Evolutionary conservation across 2,888 invertebrate species (phyloP), one percentile per base, ranked within the genome.

Genomic region (Amorpha juglandis): DNA sequence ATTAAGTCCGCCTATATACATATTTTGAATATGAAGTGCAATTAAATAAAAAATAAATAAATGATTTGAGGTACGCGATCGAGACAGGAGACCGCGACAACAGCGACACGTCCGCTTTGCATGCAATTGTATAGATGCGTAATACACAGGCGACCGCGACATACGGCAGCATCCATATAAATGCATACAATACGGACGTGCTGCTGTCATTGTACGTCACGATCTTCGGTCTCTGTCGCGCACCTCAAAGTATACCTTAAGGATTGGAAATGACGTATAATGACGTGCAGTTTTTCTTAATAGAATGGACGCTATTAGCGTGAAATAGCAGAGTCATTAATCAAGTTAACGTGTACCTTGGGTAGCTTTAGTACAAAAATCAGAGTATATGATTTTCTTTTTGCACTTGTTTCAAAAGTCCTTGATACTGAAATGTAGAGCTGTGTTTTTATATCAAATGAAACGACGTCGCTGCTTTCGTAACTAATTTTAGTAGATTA

Each of bases 281-380:
- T 58, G 58, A 58, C 58, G 38, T 16, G 16, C 42, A 19, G 38
- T 55, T 55, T 55, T 55, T 55, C 16, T 14, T 38, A 55, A 55
- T 58, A 19, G 19, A 38, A 9, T 12, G 12, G 42, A 42, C 14
- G 58, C 19, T 12, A 58, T 58, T 58, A 58, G 38, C 16, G 16
- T 19, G 7, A 19, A 21, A 42, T 11, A 58, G 38, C 42, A 42
- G 12, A 38, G 58, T 58, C 58, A 58, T 58, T 58, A 58, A 58
- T 58, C 42, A 38, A 58, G 58, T 58, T 42, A 19, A 19, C 42
- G 12, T 58, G 42, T 12, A 19, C 42, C 19, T 58, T 38, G 19
- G 19, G 52, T 42, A 42, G 42, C 42, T 38, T 38, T 9, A 55
- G 9, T 38, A 42, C 19, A 9, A 16, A 42, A 42, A 58, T 58